Evolutionary conservation across 2,797 vertebrate species (phyloP).

Genomic region (Oreochromis mossambicus): DNA sequence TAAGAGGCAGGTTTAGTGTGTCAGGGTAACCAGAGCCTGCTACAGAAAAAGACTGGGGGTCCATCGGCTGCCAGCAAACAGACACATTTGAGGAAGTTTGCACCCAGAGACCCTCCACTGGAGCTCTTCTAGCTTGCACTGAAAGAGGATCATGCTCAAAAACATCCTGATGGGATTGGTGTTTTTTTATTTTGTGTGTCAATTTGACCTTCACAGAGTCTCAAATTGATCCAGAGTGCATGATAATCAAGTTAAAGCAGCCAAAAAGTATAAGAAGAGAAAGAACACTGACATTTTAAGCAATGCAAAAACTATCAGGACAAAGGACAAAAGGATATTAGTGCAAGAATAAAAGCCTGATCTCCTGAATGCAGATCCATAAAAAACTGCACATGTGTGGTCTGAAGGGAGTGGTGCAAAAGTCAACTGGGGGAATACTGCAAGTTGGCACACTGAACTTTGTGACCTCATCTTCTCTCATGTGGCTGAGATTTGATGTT

Average conservation of each 20-base stretch:
- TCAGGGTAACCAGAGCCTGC: background rate
- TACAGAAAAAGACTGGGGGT: background rate
- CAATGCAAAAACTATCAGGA: background rate
- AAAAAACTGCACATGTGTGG: background rate
- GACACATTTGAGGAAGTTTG: background rate
- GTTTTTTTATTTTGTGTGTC: background rate
- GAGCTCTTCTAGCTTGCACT: background rate
- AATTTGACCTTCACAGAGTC: background rate
- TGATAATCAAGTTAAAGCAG: background rate
- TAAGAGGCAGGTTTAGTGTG: background rate
- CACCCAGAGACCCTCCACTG: background rate
- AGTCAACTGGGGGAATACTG: background rate
- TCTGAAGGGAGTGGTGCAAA: background rate
- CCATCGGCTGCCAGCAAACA: background rate
- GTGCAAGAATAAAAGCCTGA: background rate
- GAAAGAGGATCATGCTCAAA: background rate
- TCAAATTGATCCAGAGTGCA: background rate
- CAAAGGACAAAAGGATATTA: background rate
- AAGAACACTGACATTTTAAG: background rate
- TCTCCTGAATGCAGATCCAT: background rate
- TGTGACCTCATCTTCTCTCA: background rate
- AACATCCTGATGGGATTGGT: background rate
- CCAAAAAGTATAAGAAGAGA: background rate
- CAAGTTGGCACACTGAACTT: background rate
- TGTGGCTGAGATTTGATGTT: background rate